Base-by-base conservation (phyloP, 92 coral and sea anemone species). In the Phymanthus crucifer region DNA sequence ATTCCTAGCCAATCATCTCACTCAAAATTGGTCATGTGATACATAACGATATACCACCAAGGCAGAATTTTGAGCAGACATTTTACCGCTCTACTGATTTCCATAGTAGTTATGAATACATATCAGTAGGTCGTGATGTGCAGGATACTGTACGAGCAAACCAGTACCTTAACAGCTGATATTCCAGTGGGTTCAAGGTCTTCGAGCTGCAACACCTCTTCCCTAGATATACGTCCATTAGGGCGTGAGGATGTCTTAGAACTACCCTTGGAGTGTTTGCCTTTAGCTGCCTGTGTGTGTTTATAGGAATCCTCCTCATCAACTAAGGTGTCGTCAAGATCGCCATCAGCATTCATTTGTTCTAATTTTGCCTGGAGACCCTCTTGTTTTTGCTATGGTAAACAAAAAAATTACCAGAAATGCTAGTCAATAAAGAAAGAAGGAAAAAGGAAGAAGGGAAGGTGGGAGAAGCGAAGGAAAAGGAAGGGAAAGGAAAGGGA, bases 171-270 rank as follows among this genome's bases (percentile, higher is more conserved):
- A 21, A 37, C 18, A 23, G 94, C 84, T n/a, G 83, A 58, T 18
- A 83, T 88, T 19, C 90, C 97, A 12, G 87, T 70, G 57, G 97
- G 92, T 40, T 92, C 97, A 68, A 92, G 85, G 80, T 92, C 97
- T 83, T 92, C 94, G 6, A 92, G 65, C 35, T 70, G 85, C 10
- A 92, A 87, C 24, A 78, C 90, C 47, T 84, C 90, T 74, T 89
- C 90, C 46, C 68, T 79, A 19, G 86, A 70, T 12, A 68, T 66
- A 29, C 80, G 80, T 1, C 80, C 80, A 33, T 54, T 54, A 1
- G 26, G 24, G 14, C 6, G n/a, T n/a, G n/a, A 7, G 7, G 27
- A 21, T 21, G 43, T 61, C 65, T 50, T 72, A n/a, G n/a, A n/a
- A 47, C 65, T 38, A 40, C 32, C 66, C 34, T 29, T 70, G 38